phyloP scores from a whole-genome alignment of 2,797 vertebrate species.

The Cephalopachus bancanus region DNA sequence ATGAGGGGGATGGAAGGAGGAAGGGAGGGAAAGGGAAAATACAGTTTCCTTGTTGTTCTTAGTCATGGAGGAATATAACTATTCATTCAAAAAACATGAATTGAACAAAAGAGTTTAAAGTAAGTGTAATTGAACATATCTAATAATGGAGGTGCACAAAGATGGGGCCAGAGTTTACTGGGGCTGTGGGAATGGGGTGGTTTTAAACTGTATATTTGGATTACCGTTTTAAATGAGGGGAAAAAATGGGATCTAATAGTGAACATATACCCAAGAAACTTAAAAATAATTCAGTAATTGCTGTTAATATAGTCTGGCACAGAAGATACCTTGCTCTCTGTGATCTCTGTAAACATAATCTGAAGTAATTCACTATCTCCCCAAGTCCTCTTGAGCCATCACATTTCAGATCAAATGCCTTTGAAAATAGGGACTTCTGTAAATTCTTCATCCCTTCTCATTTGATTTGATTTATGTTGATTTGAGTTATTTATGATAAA shows the following conservation, averaged over 20 bases:
- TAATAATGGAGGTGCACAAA: not conserved
- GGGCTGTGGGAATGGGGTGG: not conserved
- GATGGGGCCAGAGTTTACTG: not conserved
- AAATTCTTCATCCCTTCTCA: not conserved
- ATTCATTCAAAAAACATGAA: not conserved
- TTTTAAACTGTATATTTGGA: not conserved
- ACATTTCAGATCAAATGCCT: constrained; percentile 6
- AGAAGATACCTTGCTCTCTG: not conserved
- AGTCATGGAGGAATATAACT: not conserved
- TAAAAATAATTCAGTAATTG: not conserved
- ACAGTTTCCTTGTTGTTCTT: not conserved
- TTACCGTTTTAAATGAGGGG: constrained; percentile 13
- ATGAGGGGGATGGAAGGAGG: not conserved
- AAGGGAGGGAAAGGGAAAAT: not conserved
- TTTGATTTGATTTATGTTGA: not conserved
- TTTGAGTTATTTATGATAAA: not conserved
- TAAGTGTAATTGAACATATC: not conserved
- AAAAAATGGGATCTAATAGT: not conserved
- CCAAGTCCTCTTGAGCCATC: not conserved
- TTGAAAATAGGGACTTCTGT: not conserved
- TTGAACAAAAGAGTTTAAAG: not conserved
- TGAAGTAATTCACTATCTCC: not conserved
- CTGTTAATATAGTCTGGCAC: not conserved
- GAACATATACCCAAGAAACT: not conserved
- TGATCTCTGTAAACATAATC: not conserved